These are phyloP conservation scores for Ariolimax columbianus DNA, from an alignment of 2,888 invertebrate species.

Conservation along the genomic window DNA sequence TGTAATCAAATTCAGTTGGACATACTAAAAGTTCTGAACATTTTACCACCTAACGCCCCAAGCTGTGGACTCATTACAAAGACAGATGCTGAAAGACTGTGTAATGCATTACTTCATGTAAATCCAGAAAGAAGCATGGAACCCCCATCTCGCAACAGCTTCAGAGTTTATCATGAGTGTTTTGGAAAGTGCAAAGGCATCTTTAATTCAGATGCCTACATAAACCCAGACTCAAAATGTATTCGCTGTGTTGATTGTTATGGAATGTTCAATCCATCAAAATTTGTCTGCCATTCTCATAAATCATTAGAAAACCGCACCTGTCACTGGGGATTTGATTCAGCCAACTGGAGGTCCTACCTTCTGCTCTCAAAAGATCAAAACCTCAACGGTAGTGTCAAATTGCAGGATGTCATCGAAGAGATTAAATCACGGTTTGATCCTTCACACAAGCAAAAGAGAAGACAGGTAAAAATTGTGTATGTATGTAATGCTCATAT, in stretches of 20 bases:
- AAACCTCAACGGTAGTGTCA: constrained; percentile 83
- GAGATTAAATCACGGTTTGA: constrained; percentile 85
- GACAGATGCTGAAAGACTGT: constrained; percentile 97
- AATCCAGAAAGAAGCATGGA: constrained; percentile 77
- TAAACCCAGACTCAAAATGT: constrained; percentile 86
- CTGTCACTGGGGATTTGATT: constrained; percentile 99
- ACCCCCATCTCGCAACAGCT: constrained; percentile 73
- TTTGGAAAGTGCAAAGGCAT: constrained; percentile 96
- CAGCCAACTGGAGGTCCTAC: constrained; percentile 95
- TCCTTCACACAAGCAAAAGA: constrained; percentile 76
- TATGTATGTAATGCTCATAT: no score
- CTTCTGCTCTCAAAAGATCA: constrained; percentile 91
- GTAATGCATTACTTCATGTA: constrained; percentile 90
- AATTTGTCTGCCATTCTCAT: constrained; percentile 89
- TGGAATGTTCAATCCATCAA: constrained; percentile 90
- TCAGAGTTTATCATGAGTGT: constrained; percentile 93
- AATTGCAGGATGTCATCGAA: constrained; percentile 87
- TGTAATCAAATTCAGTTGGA: constrained; percentile 95
- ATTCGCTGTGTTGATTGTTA: constrained; percentile 94
- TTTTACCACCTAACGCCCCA: constrained; percentile 87
- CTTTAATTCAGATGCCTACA: constrained; percentile 89
- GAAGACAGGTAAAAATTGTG: constrained; percentile 71
- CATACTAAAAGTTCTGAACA: constrained; percentile 82
- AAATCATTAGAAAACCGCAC: constrained; percentile 91
- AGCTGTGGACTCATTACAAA: constrained; percentile 97